Evolutionary conservation across 2,888 invertebrate species (phyloP).

Genomic region (Drosophila diplacantha): DNA sequence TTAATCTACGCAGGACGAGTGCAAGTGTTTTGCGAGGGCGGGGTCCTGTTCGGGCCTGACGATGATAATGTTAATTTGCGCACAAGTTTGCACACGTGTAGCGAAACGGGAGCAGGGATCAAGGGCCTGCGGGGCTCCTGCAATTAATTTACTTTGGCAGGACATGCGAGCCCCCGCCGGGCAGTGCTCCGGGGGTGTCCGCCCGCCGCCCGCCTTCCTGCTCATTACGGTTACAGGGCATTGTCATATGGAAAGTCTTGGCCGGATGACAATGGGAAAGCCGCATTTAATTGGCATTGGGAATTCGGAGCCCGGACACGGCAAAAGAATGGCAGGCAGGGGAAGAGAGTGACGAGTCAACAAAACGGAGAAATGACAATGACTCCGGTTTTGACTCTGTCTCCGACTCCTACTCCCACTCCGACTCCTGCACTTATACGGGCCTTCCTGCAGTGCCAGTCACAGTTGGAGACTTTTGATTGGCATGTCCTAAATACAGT

Average conservation of each 20-base stretch:
- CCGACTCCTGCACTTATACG: constrained; percentile 16
- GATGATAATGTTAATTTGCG: constrained; percentile 70
- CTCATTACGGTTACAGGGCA: constrained; percentile 54
- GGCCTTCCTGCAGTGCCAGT: constrained; percentile 21
- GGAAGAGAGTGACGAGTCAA: constrained; percentile 45
- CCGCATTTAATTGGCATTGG: constrained; percentile 65
- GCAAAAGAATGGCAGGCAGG: constrained; percentile 31
- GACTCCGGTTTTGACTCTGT: constrained; percentile 25
- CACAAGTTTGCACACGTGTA: constrained; percentile 47
- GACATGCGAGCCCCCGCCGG: constrained; percentile 67
- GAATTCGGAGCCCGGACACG: constrained; percentile 39
- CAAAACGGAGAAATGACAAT: constrained; percentile 40
- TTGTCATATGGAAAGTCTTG: constrained; percentile 55
- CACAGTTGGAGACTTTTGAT: constrained; percentile 65
- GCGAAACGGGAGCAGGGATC: constrained; percentile 37
- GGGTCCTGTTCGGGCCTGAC: constrained; percentile 32
- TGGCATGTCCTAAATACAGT: constrained; percentile 57
- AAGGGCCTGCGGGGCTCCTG: constrained; percentile 37
- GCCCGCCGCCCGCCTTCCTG: constrained; percentile 21
- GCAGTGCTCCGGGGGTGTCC: constrained; percentile 21
- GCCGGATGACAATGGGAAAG: constrained; percentile 57
- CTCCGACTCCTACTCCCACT: neutral
- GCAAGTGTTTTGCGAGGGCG: constrained; percentile 40
- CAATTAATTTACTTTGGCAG: constrained; percentile 71
- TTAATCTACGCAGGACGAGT: constrained; percentile 64